phyloP scores from a whole-genome alignment of 2,113 vertebrate genomes.

The Bubo scandiacus region DNA sequence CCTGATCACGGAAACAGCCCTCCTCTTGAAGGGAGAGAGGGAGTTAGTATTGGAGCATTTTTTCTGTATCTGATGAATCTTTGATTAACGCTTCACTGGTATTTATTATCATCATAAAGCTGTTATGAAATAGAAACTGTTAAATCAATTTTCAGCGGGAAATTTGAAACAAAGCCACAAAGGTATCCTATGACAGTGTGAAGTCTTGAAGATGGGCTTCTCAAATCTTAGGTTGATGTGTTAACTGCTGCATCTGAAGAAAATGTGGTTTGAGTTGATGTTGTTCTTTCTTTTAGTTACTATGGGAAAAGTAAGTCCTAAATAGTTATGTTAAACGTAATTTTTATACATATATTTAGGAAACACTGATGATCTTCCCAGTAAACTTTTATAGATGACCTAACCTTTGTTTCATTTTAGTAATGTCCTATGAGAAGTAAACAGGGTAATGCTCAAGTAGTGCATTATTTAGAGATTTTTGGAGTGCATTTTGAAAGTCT shows the following conservation, averaged over 20 bases:
- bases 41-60: not conserved
- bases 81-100: not conserved
- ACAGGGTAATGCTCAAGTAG: constrained; percentile 31
- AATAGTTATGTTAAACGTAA: not conserved
- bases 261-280: not conserved
- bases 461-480: constrained; percentile 64
- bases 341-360: no score
- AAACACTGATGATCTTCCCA: constrained; percentile 3
- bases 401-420: constrained; percentile 14
- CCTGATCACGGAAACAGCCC: not conserved
- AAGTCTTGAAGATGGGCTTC: not conserved
- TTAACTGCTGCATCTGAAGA: not conserved
- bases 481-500: constrained; percentile 43
- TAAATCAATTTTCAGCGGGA: not conserved
- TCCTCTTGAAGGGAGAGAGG: not conserved
- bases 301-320: not conserved
- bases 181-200: not conserved
- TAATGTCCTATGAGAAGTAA: constrained; percentile 2
- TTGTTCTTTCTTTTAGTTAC: not conserved
- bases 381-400: constrained; percentile 4
- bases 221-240: not conserved
- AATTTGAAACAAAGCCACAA: not conserved
- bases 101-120: constrained; percentile 12
- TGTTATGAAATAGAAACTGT: not conserved
- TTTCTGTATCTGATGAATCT: not conserved